phyloP scores from a whole-genome alignment of 2,888 invertebrate species.

The Synanthedon vespiformis region DNA sequence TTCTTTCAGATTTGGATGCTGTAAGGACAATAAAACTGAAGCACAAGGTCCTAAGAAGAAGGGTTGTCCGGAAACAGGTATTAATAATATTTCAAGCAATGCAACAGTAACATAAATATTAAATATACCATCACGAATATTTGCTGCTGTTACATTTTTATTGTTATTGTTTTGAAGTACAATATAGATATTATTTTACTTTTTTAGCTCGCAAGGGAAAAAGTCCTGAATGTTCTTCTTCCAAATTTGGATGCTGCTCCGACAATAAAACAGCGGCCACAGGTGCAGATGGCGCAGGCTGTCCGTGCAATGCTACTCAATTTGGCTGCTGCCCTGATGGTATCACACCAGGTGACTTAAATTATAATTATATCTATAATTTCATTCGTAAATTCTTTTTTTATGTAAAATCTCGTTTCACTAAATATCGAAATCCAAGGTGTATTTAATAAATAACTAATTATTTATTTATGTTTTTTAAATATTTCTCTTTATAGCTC shows the following conservation, averaged over 20 bases:
- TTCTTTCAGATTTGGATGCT: slow-evolving; percentile 74
- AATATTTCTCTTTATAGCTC: slow-evolving; percentile 49
- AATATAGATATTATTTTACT: no score
- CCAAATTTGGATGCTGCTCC: slow-evolving; percentile 81
- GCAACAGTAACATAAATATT: no score
- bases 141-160: no score
- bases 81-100: no score
- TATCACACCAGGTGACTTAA: slow-evolving; percentile 66
- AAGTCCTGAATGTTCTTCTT: slow-evolving; percentile 53
- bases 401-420: no score
- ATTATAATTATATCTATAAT: background rate
- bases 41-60: slow-evolving; percentile 74
- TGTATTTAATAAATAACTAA: no score
- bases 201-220: background rate
- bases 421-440: no score
- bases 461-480: background rate
- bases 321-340: slow-evolving; percentile 84
- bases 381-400: no score
- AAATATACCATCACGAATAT: no score
- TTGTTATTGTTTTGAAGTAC: background rate
- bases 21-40: slow-evolving; percentile 74
- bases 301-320: slow-evolving; percentile 71
- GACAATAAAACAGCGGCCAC: slow-evolving; percentile 73
- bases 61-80: slow-evolving; percentile 58
- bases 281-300: slow-evolving; percentile 76